Percentiles rank a stretch among this genome's conserved stretches.
These are phyloP conservation scores for Actinemys pallida DNA, from an alignment of 2,113 vertebrate species.

Conservation along the genomic window DNA sequence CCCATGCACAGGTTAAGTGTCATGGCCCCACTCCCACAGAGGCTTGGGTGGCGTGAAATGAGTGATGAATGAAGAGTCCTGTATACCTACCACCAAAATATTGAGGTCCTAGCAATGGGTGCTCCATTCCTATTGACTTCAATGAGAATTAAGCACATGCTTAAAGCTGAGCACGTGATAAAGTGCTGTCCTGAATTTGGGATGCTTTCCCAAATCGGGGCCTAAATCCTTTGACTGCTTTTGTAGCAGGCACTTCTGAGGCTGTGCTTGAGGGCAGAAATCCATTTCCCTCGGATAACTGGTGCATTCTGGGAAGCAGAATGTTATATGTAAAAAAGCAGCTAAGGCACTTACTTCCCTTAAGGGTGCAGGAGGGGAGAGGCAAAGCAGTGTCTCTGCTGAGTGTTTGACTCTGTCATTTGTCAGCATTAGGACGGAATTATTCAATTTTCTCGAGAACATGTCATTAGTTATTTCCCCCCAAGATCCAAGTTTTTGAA, in stretches of 20 bases:
- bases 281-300: not conserved
- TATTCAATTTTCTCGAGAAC: not conserved
- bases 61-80: not conserved
- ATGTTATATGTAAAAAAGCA: not conserved
- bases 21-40: not conserved
- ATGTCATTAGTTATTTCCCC: not conserved
- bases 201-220: not conserved
- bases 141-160: not conserved
- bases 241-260: not conserved
- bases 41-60: not conserved
- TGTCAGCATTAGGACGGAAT: not conserved
- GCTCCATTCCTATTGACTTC: not conserved
- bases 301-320: not conserved
- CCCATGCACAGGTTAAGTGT: not conserved
- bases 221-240: not conserved
- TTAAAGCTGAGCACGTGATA: not conserved
- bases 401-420: not conserved
- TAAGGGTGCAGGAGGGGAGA: not conserved
- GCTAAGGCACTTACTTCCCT: not conserved
- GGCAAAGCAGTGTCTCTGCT: not conserved
- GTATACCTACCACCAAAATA: not conserved
- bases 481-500: not conserved
- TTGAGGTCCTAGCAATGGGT: not conserved
- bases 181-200: accelerated
- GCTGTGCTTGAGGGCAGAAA: not conserved